These are phyloP conservation scores for Coracopsis vasa DNA, from an alignment of 2,113 vertebrate species.

Conservation along the genomic window DNA sequence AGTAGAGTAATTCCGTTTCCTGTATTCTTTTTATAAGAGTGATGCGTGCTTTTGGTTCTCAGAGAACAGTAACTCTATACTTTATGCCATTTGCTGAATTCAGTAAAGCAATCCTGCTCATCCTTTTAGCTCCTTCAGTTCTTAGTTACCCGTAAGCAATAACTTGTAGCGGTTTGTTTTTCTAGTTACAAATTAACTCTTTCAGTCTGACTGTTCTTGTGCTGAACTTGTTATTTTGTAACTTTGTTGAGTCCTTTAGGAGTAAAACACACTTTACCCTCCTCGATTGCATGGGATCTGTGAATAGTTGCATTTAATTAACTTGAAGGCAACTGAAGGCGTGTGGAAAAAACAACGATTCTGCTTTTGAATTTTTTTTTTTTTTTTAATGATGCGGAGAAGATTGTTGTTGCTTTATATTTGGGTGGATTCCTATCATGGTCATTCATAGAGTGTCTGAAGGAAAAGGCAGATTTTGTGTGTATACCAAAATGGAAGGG, in stretches of 20 bases:
- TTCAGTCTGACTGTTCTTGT: not conserved
- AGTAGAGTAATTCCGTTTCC: not conserved
- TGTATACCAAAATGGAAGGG: not conserved
- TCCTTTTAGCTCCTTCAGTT: fast-evolving
- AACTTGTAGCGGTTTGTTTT: not conserved
- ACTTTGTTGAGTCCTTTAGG: not conserved
- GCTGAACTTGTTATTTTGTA: not conserved
- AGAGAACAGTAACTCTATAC: not conserved
- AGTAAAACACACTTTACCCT: not conserved
- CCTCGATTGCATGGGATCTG: fast-evolving
- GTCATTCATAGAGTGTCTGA: not conserved
- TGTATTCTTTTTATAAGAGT: not conserved
- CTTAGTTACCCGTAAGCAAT: not conserved
- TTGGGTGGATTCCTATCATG: not conserved
- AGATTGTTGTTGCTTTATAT: not conserved
- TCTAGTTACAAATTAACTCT: not conserved
- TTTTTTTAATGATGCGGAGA: not conserved
- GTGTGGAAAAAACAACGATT: fast-evolving
- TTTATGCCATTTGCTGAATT: fast-evolving
- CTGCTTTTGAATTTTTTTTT: not conserved
- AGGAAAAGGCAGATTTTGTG: not conserved
- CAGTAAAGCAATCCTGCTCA: not conserved
- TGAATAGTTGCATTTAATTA: not conserved
- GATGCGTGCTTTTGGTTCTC: fast-evolving
- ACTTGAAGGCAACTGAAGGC: not conserved